These are phyloP conservation scores for Palythoa grandiflora DNA, from an alignment of 92 coral and sea anemone genomes.

Conservation along the genomic window DNA sequence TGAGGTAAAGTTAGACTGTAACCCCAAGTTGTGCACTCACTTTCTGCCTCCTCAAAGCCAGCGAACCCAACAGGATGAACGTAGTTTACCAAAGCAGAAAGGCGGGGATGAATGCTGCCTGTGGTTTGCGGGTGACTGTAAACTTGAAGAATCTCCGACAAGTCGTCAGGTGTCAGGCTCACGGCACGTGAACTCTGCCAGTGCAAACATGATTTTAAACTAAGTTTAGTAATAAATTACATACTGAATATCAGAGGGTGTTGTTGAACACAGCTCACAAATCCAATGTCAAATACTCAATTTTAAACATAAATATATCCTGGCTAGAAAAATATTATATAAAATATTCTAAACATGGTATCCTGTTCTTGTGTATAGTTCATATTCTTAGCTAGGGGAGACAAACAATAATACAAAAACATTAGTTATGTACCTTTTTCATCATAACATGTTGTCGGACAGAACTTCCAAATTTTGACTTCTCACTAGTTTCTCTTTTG, in stretches of 20 bases:
- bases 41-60: conserved; percentile 97
- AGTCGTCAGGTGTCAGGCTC: conserved; percentile 90
- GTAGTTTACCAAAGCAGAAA: conserved; percentile 96
- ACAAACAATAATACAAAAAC: neutral
- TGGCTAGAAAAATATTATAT: too few species aligned
- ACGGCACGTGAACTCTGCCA: conserved; percentile 79
- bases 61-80: conserved; percentile 94
- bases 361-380: too few species aligned
- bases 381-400: neutral
- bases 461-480: conserved; percentile 76
- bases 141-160: conserved; percentile 63
- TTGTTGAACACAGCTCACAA: too few species aligned
- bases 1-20: neutral
- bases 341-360: too few species aligned
- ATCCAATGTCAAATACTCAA: too few species aligned
- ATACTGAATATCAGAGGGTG: too few species aligned
- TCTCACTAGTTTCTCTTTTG: conserved; percentile 73
- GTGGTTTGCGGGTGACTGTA: conserved; percentile 64
- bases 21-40: conserved; percentile 52
- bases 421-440: conserved; percentile 70
- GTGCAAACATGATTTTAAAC: neutral
- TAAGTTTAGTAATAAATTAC: too few species aligned
- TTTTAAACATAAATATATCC: too few species aligned
- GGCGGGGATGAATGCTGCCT: conserved; percentile 92
- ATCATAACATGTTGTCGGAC: conserved; percentile 64